phyloP scores from a whole-genome alignment of 2,888 invertebrate genomes.

The Microctonus brassicae region DNA sequence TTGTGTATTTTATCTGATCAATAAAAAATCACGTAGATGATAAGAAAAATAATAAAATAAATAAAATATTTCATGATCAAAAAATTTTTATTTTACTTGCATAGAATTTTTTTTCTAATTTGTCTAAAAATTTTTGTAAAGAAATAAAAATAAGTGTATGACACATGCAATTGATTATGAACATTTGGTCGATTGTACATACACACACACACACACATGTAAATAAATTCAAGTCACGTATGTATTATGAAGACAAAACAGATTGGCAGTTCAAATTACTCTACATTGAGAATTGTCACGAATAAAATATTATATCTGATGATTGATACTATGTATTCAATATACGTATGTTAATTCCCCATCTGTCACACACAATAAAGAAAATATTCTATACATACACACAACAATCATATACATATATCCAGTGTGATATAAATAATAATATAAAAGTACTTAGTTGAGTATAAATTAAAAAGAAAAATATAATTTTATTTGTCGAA shows the following conservation, averaged over 20 bases:
- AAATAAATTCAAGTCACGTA: not conserved
- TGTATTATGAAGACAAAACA: not conserved
- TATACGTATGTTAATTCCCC: constrained; percentile 59
- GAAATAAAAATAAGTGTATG: not conserved
- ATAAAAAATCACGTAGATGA: not conserved
- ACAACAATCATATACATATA: not conserved
- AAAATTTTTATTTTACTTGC: no score
- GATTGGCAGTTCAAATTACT: not conserved
- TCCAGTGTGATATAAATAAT: no score
- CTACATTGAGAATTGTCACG: not conserved
- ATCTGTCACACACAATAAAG: constrained; percentile 51
- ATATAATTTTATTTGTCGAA: constrained; percentile 34
- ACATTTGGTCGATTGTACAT: not conserved
- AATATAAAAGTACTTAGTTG: no score
- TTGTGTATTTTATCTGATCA: not conserved
- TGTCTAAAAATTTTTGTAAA: no score
- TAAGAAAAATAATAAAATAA: not conserved
- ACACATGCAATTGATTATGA: not conserved
- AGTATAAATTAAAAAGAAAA: not conserved
- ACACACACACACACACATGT: not conserved
- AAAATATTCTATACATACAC: not conserved
- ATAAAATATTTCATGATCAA: not conserved
- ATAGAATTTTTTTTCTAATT: no score
- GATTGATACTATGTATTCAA: not conserved
- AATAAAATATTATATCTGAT: not conserved